A percentile compares a stretch with the other conserved stretches of the same genome.
phyloP scores from a whole-genome alignment of 2,797 vertebrate species.

The Silurus lanzhouensis region DNA sequence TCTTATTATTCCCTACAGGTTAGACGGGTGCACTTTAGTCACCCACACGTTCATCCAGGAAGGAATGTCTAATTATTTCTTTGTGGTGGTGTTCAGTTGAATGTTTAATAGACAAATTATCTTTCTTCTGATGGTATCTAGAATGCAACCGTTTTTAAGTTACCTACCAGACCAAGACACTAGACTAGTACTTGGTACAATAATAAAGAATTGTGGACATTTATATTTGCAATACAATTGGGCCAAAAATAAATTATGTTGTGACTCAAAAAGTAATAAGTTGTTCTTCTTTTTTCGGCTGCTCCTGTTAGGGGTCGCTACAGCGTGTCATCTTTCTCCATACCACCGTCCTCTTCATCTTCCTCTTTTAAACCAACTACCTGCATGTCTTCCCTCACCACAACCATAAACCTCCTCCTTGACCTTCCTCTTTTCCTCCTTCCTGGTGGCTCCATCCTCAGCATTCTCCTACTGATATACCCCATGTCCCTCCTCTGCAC shows the following conservation, averaged over 20 bases:
- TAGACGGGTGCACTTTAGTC: background rate
- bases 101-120: background rate
- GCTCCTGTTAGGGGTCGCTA: too few relatives aligned
- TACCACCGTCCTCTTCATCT: too few relatives aligned
- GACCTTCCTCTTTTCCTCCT: too few relatives aligned
- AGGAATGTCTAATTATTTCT: background rate
- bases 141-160: background rate
- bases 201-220: background rate
- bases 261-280: background rate
- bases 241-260: background rate
- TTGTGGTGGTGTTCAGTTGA: too few relatives aligned
- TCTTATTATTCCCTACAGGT: background rate
- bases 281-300: too few relatives aligned
- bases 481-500: too few relatives aligned
- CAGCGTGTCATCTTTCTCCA: too few relatives aligned
- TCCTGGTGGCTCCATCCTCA: too few relatives aligned
- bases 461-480: too few relatives aligned
- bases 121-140: background rate
- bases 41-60: background rate
- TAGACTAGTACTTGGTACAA: background rate
- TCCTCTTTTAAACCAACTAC: too few relatives aligned
- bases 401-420: too few relatives aligned
- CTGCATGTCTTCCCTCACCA: too few relatives aligned
- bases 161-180: background rate
- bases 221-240: background rate